Base-by-base conservation (phyloP, 2,888 invertebrate genomes). In the Arctia plantaginis region DNA sequence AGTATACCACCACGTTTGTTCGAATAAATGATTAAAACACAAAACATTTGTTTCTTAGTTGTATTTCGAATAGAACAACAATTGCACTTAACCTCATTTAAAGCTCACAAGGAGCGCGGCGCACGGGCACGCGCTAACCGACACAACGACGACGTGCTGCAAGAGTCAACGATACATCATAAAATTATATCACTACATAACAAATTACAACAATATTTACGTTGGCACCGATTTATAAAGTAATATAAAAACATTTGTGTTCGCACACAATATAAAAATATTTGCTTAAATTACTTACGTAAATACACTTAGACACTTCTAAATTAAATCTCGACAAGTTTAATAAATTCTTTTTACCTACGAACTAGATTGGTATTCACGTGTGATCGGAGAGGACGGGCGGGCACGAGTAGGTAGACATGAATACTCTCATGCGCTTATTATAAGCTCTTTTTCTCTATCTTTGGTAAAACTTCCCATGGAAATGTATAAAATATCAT, bases 121-220 rank as follows among this genome's bases (percentile, higher is more conserved):
- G 78, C 80, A 75, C 66, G 69, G 73, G 75, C 80, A 80, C 86
- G 78, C 85, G 80, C 85, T 62, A 41, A 20, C 20, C 68, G 72
- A 76, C 80, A 87, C 83, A 81, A 84, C 83, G 77, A 72, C 91
- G 84, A 87, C 90, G 89, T 88, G 92, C 91, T 87, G 89, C 92
- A 93, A 93, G 92, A 93, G 90, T 93, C 94, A 93, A 95, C 94
- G 91, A 90, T 90, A 92, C 91, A 89, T 91, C 91, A 94, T 95
- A 93, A 92, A 93, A 94, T 91, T 93, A 93, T 92, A 93, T 92
- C 90, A 94, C 94, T 95, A 95, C 91, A 94, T 95, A 95, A 95
- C 95, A 95, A 94, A 94, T 94, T 94, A 95, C 94, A 95, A 95
- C 94, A 94, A 94, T 93, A 91, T 93, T 94, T 92, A 95, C 94